Evolutionary conservation across 2,888 invertebrate species (phyloP), one percentile per base, ranked within the genome.

Genomic region (Caenorhabditis sp.): DNA sequence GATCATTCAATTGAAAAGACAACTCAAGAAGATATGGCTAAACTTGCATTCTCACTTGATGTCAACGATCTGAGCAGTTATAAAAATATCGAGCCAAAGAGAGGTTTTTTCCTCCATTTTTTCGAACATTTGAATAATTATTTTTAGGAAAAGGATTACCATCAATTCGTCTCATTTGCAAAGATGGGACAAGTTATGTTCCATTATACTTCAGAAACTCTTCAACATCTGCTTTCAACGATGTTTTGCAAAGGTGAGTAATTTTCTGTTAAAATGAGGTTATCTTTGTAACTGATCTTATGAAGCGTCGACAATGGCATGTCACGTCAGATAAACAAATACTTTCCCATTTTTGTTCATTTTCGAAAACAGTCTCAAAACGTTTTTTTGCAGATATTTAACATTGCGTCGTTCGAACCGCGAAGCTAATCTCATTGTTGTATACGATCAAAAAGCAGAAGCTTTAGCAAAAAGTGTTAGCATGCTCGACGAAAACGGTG

Each of bases 201-300:
- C 92, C 93, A 5, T 93, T 95, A 87, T 93, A 93, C 87, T 95
- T 95, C 89, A 94, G 94, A 88, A 92, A 93, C 81, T 94, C 93
- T 0, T 94, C 94, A 82, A 93, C 94, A 0, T 93, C 93, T 83
- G 91, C 92, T 65, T 92, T 95, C 84, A 91, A 90, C 66, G 88
- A 88, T 69, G 88, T 88, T 61, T 82, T 91, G 58, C 89, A 89
- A 68, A 88, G 88, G 81, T 90, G 88, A 43, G 43, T 49, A 54
- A 14, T 12, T 19, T 14, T 54, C 51, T n/a, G 17, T 43, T 43
- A 17, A 43, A 43, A 43, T 43, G 6, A 43, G 43, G 43, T 14
- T 43, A 43, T 43, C 43, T 43, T 43, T 43, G 43, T 14, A 43
- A 17, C 12, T 17, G 17, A 43, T 43, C 43, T 43, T 43, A 43